Percentiles rank a stretch among this genome's conserved stretches.
Conservation (phyloP, 2,113 vertebrate species). For the Oncorhynchus nerka region DNA sequence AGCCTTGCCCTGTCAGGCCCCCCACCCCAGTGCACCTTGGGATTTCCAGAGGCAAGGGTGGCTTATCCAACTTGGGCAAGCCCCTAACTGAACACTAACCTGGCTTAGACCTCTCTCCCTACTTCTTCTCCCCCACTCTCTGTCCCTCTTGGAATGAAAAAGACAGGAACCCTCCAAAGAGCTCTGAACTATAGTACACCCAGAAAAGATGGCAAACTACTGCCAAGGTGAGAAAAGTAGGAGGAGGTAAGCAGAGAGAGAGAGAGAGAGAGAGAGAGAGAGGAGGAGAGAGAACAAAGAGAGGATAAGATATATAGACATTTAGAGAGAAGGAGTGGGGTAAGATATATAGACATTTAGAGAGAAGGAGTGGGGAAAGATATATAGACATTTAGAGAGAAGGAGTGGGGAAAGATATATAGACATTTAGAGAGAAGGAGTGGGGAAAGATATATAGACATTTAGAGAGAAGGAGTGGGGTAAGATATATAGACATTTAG, state of each 20-base stretch:
- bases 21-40: conserved; percentile 19
- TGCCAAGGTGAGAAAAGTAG: background rate
- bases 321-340: background rate
- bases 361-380: no score
- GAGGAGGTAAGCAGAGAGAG: background rate
- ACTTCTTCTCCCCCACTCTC: conserved; percentile 42
- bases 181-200: conserved; percentile 29
- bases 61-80: conserved; percentile 53
- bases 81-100: conserved; percentile 50
- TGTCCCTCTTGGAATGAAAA: background rate
- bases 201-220: background rate
- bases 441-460: background rate
- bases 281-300: background rate
- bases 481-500: conserved; percentile 21
- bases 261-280: conserved; percentile 4
- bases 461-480: background rate
- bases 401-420: conserved; percentile 17
- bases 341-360: conserved; percentile 4
- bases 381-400: background rate
- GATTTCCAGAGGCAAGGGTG: conserved; percentile 36
- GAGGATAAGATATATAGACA: background rate
- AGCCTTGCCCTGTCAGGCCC: background rate
- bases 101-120: conserved; percentile 30
- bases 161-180: conserved; percentile 11
- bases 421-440: background rate